These are phyloP conservation scores for Zhuqinia jingwanae DNA, from an alignment of 2,888 invertebrate species.

Conservation along the genomic window DNA sequence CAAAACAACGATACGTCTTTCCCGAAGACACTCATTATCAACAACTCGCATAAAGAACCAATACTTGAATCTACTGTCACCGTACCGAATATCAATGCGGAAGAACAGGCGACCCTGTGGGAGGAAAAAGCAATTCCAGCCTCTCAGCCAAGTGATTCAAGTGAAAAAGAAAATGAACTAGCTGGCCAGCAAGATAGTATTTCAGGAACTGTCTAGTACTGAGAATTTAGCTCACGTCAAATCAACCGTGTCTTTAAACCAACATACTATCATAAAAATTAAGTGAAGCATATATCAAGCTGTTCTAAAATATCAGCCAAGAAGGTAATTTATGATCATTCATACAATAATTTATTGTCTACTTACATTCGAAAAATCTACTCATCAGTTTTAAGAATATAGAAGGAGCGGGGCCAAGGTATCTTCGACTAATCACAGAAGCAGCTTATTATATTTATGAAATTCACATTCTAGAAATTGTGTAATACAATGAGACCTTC, in stretches of 20 bases:
- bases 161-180: neutral
- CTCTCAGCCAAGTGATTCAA: neutral
- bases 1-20: neutral
- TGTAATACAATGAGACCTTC: conserved; percentile 43
- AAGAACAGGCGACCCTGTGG: conserved; percentile 56
- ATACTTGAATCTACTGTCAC: conserved; percentile 60
- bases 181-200: conserved; percentile 12
- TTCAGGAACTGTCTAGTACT: conserved; percentile 26
- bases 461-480: conserved; percentile 1
- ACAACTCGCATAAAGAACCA: conserved; percentile 18
- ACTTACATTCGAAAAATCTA: neutral
- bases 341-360: neutral
- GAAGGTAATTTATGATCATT: neutral
- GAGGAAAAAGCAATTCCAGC: conserved; percentile 65
- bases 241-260: conserved; percentile 39
- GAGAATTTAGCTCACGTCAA: conserved; percentile 10
- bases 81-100: conserved; percentile 59
- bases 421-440: conserved; percentile 26
- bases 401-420: conserved; percentile 51
- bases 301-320: neutral
- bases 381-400: neutral
- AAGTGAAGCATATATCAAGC: neutral
- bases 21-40: neutral
- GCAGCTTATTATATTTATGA: conserved; percentile 41
- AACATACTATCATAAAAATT: neutral